Evolutionary conservation across 92 coral and sea anemone genomes (phyloP), one percentile per base, ranked within the genome.

Genomic region (Zoanthus sansibaricus): DNA sequence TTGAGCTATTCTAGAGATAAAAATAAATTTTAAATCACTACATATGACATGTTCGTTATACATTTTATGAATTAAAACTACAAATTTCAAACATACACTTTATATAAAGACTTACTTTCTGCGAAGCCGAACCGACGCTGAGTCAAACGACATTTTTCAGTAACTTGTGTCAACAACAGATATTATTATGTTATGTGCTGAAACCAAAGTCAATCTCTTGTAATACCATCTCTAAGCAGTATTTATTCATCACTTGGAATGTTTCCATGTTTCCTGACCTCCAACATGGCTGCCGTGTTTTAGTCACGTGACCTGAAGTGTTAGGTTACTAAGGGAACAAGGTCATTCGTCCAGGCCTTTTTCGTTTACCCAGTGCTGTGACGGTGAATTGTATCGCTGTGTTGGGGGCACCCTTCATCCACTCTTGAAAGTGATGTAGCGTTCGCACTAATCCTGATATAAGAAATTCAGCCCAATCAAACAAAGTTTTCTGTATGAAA

Each of bases 71-170:
- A 49, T 7, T 49, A 37, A 37, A 37, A 37, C 49, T 10, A 2
- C n/a, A n/a, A 17, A 62, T 5, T 62, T 62, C 69, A 62, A 62
- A 62, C 69, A 62, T n/a, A 62, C 30, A 62, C 66, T 42, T 58
- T 25, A 25, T 25, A 25, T 25, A 25, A 25, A 25, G 14, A 90
- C 94, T 83, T 54, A 95, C 92, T 89, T 91, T 77, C 92, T 91
- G 68, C 98, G 90, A 44, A 95, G 83, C 77, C 95, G 91, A 49
- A 94, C 83, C 45, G 93, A 83, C 18, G 96, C 88, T 74, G 96
- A 82, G 72, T 95, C 94, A 87, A 92, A 93, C 5, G 98, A 94
- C 98, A 96, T 96, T 76, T 82, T 82, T 76, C 90, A 90, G 62
- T 62, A 4, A 62, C 9, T 58, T 74, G n/a, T 13, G 45, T 74